A percentile compares a stretch with the other conserved stretches of the same genome.
Evolutionary conservation across 2,113 vertebrate species (phyloP).

Genomic region (Menura novaehollandiae): DNA sequence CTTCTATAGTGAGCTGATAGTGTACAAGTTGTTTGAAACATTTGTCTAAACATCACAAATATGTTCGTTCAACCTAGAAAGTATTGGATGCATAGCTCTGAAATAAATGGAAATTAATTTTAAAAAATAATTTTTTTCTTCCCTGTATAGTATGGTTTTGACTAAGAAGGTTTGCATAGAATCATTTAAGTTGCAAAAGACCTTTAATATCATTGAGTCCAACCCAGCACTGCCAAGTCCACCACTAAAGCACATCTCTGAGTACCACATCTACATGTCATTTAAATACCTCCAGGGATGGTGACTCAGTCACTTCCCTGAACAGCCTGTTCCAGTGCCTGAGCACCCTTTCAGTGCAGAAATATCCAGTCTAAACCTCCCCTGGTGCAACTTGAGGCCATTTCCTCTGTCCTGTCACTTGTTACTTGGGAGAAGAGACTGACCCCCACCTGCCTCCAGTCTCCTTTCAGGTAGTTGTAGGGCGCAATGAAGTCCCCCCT

Average conservation of each 20-base stretch:
- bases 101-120: not conserved
- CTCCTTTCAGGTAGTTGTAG: not conserved
- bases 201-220: not conserved
- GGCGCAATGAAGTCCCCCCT: not conserved
- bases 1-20: not conserved
- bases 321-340: not conserved
- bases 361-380: not conserved
- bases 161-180: not conserved
- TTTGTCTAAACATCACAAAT: not conserved
- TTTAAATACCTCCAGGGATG: not conserved
- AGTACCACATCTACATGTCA: accelerated
- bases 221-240: not conserved
- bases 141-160: not conserved
- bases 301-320: not conserved
- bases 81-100: not conserved
- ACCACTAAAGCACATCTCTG: not conserved
- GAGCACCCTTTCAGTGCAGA: not conserved
- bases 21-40: not conserved
- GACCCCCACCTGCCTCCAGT: accelerated
- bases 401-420: accelerated
- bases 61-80: not conserved
- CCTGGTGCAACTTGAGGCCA: accelerated
- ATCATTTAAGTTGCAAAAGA: not conserved
- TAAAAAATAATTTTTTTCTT: not conserved
- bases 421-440: not conserved